phyloP scores from a whole-genome alignment of 2,113 vertebrate species.

The Donacobius atricapilla region DNA sequence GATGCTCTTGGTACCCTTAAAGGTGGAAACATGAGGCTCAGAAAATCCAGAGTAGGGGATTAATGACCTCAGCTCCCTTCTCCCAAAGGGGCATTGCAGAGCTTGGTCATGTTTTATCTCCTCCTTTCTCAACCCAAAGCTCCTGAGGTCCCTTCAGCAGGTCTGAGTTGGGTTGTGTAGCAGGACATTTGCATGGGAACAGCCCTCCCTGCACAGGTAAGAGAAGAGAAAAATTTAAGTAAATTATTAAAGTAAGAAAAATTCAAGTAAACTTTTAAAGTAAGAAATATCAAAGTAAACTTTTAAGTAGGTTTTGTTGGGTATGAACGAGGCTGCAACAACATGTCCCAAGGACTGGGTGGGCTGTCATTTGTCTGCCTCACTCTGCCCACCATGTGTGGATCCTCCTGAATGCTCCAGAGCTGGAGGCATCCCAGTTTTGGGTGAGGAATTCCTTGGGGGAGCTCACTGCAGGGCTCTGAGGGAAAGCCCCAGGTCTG shows the following conservation, averaged over 20 bases:
- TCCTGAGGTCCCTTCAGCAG: not conserved
- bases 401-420: not conserved
- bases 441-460: not conserved
- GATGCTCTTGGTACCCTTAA: not conserved
- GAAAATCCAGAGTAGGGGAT: not conserved
- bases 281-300: not conserved
- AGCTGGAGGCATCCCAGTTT: not conserved
- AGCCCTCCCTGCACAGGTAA: no score
- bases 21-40: not conserved
- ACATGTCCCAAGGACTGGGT: not conserved
- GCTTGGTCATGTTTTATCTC: not conserved
- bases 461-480: not conserved
- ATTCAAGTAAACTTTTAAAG: not conserved
- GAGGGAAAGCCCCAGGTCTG: not conserved
- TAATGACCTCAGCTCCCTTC: not conserved
- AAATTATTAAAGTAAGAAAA: not conserved
- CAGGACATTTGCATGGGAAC: not conserved
- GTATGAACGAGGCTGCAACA: fast-evolving
- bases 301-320: not conserved
- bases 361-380: not conserved
- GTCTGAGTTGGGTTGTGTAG: fast-evolving
- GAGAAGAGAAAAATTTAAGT: not conserved
- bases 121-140: not conserved
- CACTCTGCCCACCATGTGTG: not conserved
- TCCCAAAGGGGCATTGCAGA: not conserved